A percentile compares a stretch with the other conserved stretches of the same genome.
phyloP scores from a whole-genome alignment of 1,140 invertebrate species.

The Plectus sambesii region DNA sequence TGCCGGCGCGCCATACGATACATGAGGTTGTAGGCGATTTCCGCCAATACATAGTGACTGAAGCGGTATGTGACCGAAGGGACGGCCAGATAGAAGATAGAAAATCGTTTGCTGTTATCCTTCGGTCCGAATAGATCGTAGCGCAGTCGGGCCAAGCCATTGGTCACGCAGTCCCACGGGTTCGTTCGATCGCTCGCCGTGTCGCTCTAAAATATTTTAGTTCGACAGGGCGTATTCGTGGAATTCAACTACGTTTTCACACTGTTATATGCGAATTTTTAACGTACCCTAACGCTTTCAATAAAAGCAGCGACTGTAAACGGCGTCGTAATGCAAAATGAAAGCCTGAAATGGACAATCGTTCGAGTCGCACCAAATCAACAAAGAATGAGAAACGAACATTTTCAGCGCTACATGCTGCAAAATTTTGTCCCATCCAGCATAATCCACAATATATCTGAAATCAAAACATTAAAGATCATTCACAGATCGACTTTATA shows the following conservation, averaged over 20 bases:
- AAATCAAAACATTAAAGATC: conserved; percentile 13
- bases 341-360: too few species aligned
- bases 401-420: conserved; percentile 20
- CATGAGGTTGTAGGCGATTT: conserved; percentile 19
- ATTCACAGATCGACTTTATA: background rate
- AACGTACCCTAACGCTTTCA: conserved; percentile 23
- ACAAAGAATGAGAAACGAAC: too few species aligned
- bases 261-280: too few species aligned
- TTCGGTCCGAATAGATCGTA: conserved; percentile 17
- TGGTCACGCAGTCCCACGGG: conserved; percentile 18
- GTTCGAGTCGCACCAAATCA: too few species aligned
- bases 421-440: conserved; percentile 23
- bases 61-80: conserved; percentile 13
- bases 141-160: conserved; percentile 24
- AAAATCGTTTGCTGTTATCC: conserved; percentile 19
- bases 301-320: conserved; percentile 24
- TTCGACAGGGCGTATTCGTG: too few species aligned
- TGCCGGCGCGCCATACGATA: conserved; percentile 19
- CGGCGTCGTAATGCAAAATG: conserved; percentile 21
- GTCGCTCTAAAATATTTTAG: conserved; percentile 18
- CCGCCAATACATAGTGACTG: conserved; percentile 7
- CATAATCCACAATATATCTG: conserved; percentile 16
- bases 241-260: too few species aligned
- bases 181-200: conserved; percentile 18
- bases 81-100: conserved; percentile 21